Percentiles rank a stretch among this genome's conserved stretches.
phyloP scores from a whole-genome alignment of 2,113 vertebrate genomes.

The Otocyon megalotis region DNA sequence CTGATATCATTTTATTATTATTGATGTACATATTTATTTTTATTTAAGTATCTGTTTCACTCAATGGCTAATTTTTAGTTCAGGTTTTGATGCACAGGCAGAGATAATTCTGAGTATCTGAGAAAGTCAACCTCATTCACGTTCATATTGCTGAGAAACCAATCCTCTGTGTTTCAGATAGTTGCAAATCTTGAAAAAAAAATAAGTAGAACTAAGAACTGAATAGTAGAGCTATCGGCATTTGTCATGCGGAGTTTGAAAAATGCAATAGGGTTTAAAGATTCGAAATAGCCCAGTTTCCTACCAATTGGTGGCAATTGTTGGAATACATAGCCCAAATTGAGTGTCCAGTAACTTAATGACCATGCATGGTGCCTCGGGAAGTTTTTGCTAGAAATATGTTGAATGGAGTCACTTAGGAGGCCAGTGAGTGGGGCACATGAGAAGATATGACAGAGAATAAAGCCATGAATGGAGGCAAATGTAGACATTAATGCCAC shows the following conservation, averaged over 20 bases:
- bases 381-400: background rate
- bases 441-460: background rate
- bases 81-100: background rate
- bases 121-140: background rate
- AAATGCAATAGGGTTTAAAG: background rate
- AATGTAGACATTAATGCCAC: background rate
- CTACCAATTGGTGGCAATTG: background rate
- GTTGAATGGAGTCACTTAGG: background rate
- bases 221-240: background rate
- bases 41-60: background rate
- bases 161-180: background rate
- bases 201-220: background rate
- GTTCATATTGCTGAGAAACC: background rate
- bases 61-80: background rate
- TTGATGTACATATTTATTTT: background rate
- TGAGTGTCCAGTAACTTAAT: background rate
- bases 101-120: background rate
- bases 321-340: background rate
- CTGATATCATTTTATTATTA: background rate
- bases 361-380: background rate
- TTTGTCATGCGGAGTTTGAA: background rate
- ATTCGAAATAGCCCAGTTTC: background rate
- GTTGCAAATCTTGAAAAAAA: background rate
- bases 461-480: background rate
- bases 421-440: background rate